Conservation (phyloP, 2,888 invertebrate genomes). For the Mythimna vitellina region DNA sequence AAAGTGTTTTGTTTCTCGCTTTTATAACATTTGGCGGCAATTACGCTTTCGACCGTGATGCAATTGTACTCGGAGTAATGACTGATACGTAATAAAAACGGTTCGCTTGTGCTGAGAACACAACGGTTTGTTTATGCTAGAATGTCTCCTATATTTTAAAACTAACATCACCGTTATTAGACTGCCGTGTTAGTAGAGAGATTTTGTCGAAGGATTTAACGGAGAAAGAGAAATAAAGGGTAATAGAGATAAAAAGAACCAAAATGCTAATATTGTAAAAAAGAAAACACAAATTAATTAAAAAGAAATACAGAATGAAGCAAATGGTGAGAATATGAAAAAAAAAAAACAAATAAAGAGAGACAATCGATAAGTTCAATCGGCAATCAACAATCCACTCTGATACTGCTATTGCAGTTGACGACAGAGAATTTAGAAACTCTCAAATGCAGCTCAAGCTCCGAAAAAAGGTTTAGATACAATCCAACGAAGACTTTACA, state of each 20-base stretch:
- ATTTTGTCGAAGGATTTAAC: background rate
- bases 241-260: background rate
- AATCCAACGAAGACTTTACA: background rate
- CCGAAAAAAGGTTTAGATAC: background rate
- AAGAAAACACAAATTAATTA: background rate
- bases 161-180: no score
- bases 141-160: background rate
- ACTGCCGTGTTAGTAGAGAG: background rate
- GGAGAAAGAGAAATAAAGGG: background rate
- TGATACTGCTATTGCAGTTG: background rate
- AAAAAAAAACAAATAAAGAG: background rate
- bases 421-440: no score
- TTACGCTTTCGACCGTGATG: slow-evolving; percentile 86
- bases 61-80: slow-evolving; percentile 72
- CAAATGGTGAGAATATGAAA: background rate
- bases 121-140: slow-evolving; percentile 31
- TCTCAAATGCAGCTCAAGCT: background rate
- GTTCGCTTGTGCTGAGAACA: slow-evolving; percentile 53
- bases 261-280: background rate
- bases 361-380: no score
- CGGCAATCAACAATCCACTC: background rate
- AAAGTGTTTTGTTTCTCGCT: slow-evolving; percentile 84
- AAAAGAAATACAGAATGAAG: no score
- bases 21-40: slow-evolving; percentile 78
- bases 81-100: slow-evolving; percentile 63